Evolutionary conservation across 92 coral and sea anemone genomes (phyloP).

Genomic region (Nematostella vectensis): DNA sequence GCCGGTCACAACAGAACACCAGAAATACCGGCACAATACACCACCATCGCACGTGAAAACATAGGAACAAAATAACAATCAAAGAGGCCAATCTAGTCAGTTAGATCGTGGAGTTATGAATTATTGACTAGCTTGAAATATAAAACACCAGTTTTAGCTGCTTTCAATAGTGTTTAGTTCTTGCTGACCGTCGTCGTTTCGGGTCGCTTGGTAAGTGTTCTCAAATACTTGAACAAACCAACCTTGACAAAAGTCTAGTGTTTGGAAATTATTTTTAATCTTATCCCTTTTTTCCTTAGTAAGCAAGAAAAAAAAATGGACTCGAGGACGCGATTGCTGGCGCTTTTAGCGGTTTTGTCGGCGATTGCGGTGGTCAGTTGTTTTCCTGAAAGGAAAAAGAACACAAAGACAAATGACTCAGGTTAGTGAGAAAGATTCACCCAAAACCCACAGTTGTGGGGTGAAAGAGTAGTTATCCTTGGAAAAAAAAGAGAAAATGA

Average conservation of each 20-base stretch:
- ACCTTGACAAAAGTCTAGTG: too few relatives aligned
- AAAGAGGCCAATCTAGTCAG: neutral
- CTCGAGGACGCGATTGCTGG: neutral
- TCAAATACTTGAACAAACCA: neutral
- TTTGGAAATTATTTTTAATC: too few relatives aligned
- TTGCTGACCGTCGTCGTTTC: neutral
- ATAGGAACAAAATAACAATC: neutral
- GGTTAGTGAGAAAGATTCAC: too few relatives aligned
- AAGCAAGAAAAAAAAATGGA: constrained; percentile 1
- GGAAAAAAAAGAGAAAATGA: too few relatives aligned
- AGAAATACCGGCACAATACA: neutral
- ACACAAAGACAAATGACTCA: too few relatives aligned
- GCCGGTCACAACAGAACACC: neutral
- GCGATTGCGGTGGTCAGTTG: constrained; percentile 23
- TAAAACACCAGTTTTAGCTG: neutral
- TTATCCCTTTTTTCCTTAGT: too few relatives aligned
- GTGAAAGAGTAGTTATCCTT: too few relatives aligned
- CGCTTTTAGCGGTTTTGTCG: neutral
- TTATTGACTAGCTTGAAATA: neutral
- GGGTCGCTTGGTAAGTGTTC: constrained; percentile 3
- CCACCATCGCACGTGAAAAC: neutral
- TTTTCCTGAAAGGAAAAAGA: constrained; percentile 13
- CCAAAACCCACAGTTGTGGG: too few relatives aligned
- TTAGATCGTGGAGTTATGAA: neutral
- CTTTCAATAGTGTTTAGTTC: neutral